Conservation (phyloP, 2,113 vertebrate genomes). For the Microtus oregoni region DNA sequence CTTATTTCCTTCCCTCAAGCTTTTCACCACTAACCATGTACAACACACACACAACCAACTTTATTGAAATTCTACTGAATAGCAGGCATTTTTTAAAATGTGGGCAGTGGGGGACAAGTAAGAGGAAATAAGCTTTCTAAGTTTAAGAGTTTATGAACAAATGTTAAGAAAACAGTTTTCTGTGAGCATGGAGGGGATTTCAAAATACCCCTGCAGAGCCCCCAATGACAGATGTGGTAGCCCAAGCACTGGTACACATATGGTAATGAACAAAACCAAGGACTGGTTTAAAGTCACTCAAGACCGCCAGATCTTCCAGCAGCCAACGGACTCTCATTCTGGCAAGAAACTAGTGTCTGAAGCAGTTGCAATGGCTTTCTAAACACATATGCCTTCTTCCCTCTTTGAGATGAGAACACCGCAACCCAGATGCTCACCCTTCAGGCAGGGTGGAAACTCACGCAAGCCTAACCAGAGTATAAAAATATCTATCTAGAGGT, state of each 20-base stretch:
- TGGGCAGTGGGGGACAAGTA: neutral
- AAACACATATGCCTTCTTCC: neutral
- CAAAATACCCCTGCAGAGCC: neutral
- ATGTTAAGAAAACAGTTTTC: neutral
- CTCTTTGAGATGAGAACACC: neutral
- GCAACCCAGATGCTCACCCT: neutral
- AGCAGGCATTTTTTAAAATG: neutral
- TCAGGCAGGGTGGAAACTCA: neutral
- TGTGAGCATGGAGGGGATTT: neutral
- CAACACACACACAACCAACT: neutral
- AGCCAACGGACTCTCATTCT: neutral
- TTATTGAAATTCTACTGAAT: slow-evolving; percentile 28
- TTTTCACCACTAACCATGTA: neutral
- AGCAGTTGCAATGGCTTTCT: neutral
- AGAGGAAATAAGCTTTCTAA: neutral
- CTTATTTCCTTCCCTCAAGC: neutral
- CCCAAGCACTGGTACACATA: neutral
- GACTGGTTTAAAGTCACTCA: neutral
- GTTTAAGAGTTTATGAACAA: neutral
- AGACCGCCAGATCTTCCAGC: neutral
- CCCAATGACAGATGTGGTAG: neutral
- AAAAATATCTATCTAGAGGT: neutral
- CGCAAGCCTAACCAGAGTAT: neutral
- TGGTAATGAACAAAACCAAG: neutral
- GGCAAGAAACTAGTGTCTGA: neutral